Conservation (phyloP, 2,888 invertebrate species). For the Brachycybe producta region DNA sequence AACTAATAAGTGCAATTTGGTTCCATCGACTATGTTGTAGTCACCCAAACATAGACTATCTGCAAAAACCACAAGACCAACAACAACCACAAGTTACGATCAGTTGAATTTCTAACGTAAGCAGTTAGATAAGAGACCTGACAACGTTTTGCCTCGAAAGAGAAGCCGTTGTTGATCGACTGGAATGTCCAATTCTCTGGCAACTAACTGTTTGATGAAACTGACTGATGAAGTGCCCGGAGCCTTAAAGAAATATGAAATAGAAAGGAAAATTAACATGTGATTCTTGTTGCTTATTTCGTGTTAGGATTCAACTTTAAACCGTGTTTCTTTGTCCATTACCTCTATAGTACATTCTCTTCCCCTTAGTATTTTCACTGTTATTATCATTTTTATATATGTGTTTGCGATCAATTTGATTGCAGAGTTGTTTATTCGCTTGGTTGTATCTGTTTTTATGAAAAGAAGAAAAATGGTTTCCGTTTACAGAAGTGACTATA, state of each 20-base stretch:
- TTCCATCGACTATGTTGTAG: conserved; percentile 24
- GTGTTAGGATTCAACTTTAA: neutral
- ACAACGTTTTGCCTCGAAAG: conserved; percentile 24
- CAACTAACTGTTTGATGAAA: conserved; percentile 23
- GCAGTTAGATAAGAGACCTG: conserved; percentile 19
- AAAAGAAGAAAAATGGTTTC: too few relatives aligned
- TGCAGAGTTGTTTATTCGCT: neutral
- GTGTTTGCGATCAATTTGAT: neutral
- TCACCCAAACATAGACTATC: conserved; percentile 23
- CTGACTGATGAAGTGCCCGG: conserved; percentile 16
- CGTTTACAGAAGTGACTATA: too few relatives aligned
- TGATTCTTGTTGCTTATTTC: neutral
- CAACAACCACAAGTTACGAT: neutral
- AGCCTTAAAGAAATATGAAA: conserved; percentile 11
- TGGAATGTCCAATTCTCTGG: conserved; percentile 23
- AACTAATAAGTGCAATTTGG: conserved; percentile 23
- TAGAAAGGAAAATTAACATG: neutral
- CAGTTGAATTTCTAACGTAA: neutral
- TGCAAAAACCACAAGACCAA: too few relatives aligned
- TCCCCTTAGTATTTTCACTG: conserved; percentile 14
- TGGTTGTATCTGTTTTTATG: too few relatives aligned
- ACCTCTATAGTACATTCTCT: conserved; percentile 16
- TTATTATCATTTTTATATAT: conserved; percentile 11
- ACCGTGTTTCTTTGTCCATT: too few relatives aligned
- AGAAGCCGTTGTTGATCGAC: conserved; percentile 25